These are phyloP conservation scores for Epinephelus fuscoguttatus DNA, from an alignment of 2,113 vertebrate genomes.

Conservation along the genomic window DNA sequence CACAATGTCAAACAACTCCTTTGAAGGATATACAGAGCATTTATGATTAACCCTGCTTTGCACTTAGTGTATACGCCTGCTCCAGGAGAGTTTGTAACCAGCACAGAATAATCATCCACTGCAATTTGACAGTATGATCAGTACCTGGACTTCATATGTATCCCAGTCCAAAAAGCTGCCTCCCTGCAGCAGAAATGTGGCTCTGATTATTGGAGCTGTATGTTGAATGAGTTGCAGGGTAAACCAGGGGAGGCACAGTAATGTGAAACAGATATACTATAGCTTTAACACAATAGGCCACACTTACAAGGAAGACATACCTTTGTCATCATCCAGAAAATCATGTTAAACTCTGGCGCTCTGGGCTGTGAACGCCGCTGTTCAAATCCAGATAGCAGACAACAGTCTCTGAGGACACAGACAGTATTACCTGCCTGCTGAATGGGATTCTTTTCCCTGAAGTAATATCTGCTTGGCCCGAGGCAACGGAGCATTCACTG, in stretches of 20 bases:
- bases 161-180: constrained; percentile 35
- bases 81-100: constrained; percentile 17
- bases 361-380: constrained; percentile 46
- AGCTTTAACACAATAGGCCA: constrained; percentile 65
- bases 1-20: background rate
- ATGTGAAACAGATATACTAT: constrained; percentile 79
- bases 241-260: constrained; percentile 72
- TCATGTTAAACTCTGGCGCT: constrained; percentile 66
- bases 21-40: background rate
- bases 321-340: constrained; percentile 74
- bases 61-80: constrained; percentile 6
- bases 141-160: constrained; percentile 40
- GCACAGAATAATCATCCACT: constrained; percentile 15
- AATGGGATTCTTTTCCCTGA: constrained; percentile 60
- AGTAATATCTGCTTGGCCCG: constrained; percentile 72
- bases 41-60: constrained; percentile 15
- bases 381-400: constrained; percentile 58
- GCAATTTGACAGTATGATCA: constrained; percentile 56
- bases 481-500: constrained; percentile 47
- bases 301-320: constrained; percentile 72
- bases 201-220: constrained; percentile 76
- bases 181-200: constrained; percentile 79
- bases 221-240: constrained; percentile 57
- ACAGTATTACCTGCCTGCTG: constrained; percentile 54
- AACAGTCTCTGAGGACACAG: constrained; percentile 60